Conservation (phyloP, 2,888 invertebrate genomes). For the Drosophila neotestacea region DNA sequence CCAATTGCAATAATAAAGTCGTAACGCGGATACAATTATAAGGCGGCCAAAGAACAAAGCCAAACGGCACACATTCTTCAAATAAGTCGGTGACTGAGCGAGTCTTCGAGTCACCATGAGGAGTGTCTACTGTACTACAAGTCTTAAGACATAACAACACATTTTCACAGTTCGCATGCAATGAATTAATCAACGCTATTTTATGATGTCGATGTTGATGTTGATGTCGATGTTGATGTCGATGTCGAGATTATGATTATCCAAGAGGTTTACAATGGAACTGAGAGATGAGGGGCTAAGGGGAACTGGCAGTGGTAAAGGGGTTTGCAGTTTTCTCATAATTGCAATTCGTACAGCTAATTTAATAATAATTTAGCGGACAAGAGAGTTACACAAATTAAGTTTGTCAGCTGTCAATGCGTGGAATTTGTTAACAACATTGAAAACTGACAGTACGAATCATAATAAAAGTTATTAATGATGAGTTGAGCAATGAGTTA, state of each 20-base stretch:
- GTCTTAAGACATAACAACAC: slow-evolving; percentile 4
- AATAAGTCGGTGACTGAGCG: slow-evolving; percentile 44
- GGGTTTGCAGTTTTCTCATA: slow-evolving; percentile 42
- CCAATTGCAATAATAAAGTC: slow-evolving; percentile 67
- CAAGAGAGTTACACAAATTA: slow-evolving; percentile 73
- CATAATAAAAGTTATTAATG: slow-evolving; percentile 82
- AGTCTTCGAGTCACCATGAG: slow-evolving; percentile 12
- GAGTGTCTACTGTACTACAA: slow-evolving; percentile 55
- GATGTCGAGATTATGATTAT: slow-evolving; percentile 32
- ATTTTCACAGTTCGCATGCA: slow-evolving; percentile 63
- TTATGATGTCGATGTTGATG: slow-evolving; percentile 44
- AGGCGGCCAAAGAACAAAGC: slow-evolving; percentile 72
- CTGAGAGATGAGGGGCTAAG: not conserved
- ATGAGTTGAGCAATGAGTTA: slow-evolving; percentile 79
- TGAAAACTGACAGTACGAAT: slow-evolving; percentile 82
- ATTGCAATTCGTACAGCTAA: slow-evolving; percentile 77
- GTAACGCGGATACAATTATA: slow-evolving; percentile 77
- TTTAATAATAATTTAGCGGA: slow-evolving; percentile 72
- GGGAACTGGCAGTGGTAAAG: not conserved
- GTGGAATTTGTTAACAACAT: slow-evolving; percentile 84
- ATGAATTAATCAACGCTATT: slow-evolving; percentile 74
- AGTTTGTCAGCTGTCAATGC: slow-evolving; percentile 83
- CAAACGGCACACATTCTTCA: slow-evolving; percentile 69
- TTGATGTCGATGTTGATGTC: slow-evolving; percentile 33
- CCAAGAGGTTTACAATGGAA: slow-evolving; percentile 7